phyloP scores from a whole-genome alignment of 2,888 invertebrate species.

The Polietes domitor region DNA sequence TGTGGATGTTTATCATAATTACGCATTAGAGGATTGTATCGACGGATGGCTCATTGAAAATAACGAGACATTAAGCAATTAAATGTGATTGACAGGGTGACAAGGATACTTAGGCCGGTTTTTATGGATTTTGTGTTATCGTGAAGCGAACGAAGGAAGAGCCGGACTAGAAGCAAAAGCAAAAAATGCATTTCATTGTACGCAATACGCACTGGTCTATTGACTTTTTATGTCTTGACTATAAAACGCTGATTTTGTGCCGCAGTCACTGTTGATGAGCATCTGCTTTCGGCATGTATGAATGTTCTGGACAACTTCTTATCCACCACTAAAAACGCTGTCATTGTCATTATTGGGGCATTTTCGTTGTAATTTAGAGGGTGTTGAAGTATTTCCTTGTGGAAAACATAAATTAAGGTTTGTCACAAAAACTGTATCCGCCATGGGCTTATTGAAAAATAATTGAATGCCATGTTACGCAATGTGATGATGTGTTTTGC shows the following conservation, averaged over 20 bases:
- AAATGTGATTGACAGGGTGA: constrained; percentile 67
- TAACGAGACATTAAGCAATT: constrained; percentile 67
- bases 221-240: constrained; percentile 53
- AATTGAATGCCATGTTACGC: too few relatives aligned
- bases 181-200: constrained; percentile 54
- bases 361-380: not conserved
- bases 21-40: constrained; percentile 62
- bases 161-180: not conserved
- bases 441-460: too few relatives aligned
- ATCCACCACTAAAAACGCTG: constrained; percentile 2
- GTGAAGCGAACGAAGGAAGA: constrained; percentile 1
- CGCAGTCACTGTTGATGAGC: constrained; percentile 6
- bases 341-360: constrained; percentile 25
- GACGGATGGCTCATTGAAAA: constrained; percentile 64
- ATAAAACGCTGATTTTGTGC: constrained; percentile 51
- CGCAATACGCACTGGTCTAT: constrained; percentile 56
- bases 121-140: constrained; percentile 16
- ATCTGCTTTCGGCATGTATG: not conserved
- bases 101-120: constrained; percentile 57
- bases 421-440: too few relatives aligned
- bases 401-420: too few relatives aligned
- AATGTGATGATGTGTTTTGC: not conserved
- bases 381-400: not conserved
- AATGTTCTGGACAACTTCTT: not conserved
- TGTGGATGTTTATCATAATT: constrained; percentile 64